Conservation (phyloP, 1,140 invertebrate genomes). For the Tenebrio molitor region DNA sequence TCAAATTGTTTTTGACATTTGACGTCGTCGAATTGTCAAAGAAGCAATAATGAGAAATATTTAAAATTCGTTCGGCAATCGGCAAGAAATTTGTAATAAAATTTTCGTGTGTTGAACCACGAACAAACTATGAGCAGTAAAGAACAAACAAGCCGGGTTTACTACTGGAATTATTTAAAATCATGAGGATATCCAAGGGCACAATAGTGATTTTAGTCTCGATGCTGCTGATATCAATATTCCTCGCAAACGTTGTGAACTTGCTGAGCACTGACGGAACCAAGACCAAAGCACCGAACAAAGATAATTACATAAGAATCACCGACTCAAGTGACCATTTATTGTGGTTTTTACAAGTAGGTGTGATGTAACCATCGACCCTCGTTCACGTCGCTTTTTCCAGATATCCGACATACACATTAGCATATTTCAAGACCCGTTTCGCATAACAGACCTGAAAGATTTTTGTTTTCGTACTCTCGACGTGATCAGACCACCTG, state of each 20-base stretch:
- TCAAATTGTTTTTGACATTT: too few relatives aligned
- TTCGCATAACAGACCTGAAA: conserved; percentile 81
- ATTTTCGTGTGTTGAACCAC: not conserved
- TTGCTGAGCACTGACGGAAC: conserved; percentile 68
- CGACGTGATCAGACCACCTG: conserved; percentile 79
- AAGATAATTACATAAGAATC: conserved; percentile 64
- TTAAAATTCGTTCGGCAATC: too few relatives aligned
- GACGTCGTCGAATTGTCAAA: too few relatives aligned
- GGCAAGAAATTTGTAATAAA: too few relatives aligned
- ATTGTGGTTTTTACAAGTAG: conserved; percentile 85
- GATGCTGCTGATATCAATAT: conserved; percentile 70
- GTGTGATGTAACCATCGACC: too few relatives aligned
- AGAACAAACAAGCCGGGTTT: not conserved
- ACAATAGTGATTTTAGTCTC: conserved; percentile 68
- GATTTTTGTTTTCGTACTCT: conserved; percentile 86
- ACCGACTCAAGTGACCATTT: conserved; percentile 72
- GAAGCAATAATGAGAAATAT: too few relatives aligned
- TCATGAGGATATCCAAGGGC: conserved; percentile 69
- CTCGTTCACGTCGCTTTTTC: too few relatives aligned
- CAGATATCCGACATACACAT: conserved; percentile 93
- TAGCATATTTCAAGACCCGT: conserved; percentile 85
- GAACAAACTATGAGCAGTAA: conserved; percentile 12
- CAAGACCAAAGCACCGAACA: conserved; percentile 44
- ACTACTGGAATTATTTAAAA: conserved; percentile 13
- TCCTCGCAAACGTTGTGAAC: conserved; percentile 71